These are phyloP conservation scores for Pipa parva DNA, from an alignment of 2,113 vertebrate genomes.

Conservation along the genomic window DNA sequence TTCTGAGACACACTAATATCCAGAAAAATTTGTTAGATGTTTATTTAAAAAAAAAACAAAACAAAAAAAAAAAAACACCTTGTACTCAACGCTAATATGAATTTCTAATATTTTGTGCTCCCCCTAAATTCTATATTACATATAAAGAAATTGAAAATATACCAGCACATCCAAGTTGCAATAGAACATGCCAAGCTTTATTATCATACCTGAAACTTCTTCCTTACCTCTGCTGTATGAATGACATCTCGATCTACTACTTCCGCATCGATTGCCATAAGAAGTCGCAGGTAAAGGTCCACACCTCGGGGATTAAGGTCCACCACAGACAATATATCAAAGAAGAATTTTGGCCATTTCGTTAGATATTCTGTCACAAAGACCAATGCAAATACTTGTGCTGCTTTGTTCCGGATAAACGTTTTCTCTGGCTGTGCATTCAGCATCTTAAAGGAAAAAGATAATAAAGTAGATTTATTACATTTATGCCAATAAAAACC, in stretches of 20 bases:
- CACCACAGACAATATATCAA: conserved; percentile 87
- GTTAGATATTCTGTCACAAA: conserved; percentile 93
- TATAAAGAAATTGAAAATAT: too few relatives aligned
- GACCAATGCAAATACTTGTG: conserved; percentile 93
- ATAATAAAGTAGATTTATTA: background rate
- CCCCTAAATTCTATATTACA: too few relatives aligned
- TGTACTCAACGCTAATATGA: too few relatives aligned
- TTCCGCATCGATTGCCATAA: conserved; percentile 96
- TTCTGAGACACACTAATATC: too few relatives aligned
- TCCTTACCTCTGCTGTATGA: conserved; percentile 81
- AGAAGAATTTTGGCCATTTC: conserved; percentile 97
- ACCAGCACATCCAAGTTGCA: too few relatives aligned
- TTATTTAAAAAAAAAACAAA: too few relatives aligned
- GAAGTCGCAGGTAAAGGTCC: conserved; percentile 89
- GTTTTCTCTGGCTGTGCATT: conserved; percentile 85
- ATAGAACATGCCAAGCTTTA: too few relatives aligned
- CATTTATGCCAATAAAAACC: too few relatives aligned
- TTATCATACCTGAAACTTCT: too few relatives aligned
- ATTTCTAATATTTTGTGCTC: too few relatives aligned
- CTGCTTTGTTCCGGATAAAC: conserved; percentile 96
- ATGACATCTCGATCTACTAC: conserved; percentile 91
- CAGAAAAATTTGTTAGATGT: too few relatives aligned
- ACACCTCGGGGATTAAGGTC: conserved; percentile 87
- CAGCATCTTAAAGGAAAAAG: conserved; percentile 70
- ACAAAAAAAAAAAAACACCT: background rate